Evolutionary conservation across 1,140 invertebrate species (phyloP).

Genomic region (Onthophagus taurus): DNA sequence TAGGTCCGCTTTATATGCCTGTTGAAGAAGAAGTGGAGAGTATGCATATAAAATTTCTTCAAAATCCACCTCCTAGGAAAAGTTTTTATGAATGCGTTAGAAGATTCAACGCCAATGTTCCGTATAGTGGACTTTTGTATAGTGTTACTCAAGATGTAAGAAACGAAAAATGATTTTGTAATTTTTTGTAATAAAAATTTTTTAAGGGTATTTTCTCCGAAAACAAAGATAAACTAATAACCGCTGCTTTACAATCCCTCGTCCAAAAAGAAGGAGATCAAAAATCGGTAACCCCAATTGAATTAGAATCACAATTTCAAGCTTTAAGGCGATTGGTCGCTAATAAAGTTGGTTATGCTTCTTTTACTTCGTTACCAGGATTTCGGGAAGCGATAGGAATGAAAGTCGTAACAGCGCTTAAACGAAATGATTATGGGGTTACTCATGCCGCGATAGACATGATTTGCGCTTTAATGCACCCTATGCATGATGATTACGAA

Average conservation of each 20-base stretch:
- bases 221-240: slow-evolving; percentile 96
- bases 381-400: slow-evolving; percentile 91
- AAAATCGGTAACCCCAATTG: slow-evolving; percentile 47
- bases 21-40: slow-evolving; percentile 96
- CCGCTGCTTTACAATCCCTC: slow-evolving; percentile 64
- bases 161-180: slow-evolving; percentile 18
- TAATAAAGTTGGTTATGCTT: slow-evolving; percentile 94
- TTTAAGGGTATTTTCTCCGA: slow-evolving; percentile 87
- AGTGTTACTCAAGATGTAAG: slow-evolving; percentile 92
- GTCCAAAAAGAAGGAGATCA: slow-evolving; percentile 63
- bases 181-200: slow-evolving; percentile 5
- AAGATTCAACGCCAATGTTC: slow-evolving; percentile 94
- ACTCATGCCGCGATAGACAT: slow-evolving; percentile 96
- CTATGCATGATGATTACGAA: slow-evolving; percentile 95
- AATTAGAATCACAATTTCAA: slow-evolving; percentile 90
- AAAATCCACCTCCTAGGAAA: slow-evolving; percentile 51
- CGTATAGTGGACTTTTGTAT: slow-evolving; percentile 94
- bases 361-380: slow-evolving; percentile 86
- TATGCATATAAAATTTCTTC: slow-evolving; percentile 70
- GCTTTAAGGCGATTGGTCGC: slow-evolving; percentile 86
- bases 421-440: slow-evolving; percentile 78
- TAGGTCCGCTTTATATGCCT: slow-evolving; percentile 77
- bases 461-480: slow-evolving; percentile 95
- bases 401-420: slow-evolving; percentile 85
- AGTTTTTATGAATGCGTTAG: slow-evolving; percentile 62